Base-by-base conservation (phyloP, 1,140 invertebrate genomes). In the Xylocopa sonorina region DNA sequence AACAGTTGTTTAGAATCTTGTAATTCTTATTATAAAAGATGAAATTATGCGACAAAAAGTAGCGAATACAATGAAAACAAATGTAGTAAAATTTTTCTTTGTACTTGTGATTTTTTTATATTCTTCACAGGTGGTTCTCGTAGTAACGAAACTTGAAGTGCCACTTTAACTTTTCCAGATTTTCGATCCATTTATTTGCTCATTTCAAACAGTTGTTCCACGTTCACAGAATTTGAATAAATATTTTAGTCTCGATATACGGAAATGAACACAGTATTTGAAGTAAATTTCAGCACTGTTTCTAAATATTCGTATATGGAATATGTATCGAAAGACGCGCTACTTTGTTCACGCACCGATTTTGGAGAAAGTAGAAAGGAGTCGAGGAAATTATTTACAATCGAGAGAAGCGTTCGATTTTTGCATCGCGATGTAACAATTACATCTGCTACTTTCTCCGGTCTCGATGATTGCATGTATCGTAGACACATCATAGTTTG, bases 401-500 rank as follows among this genome's bases (percentile, higher is more conserved):
- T 53, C 10, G 9, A 18, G 16, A 50, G n/a, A n/a, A n/a, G n/a
- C n/a, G n/a, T n/a, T n/a, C n/a, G n/a, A n/a, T n/a, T n/a, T n/a
- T n/a, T 3, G 2, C 7, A 24, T 64, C 24, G n/a, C 3, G 4
- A 48, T 50, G 3, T n/a, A 29, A 7, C 63, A n/a, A n/a, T n/a
- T n/a, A n/a, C 38, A 2, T 24, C 5, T 48, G 51, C 43, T 83
- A 68, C 62, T 84, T 83, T 80, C 57, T 83, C 68, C 55, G 76
- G 69, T 74, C 29, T 66, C 27, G 43, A 74, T 69, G 24, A 69
- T 43, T 84, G 82, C 81, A 83, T 84, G 82, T 83, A 51, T 38
- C 43, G 63, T 79, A 78, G 76, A 60, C 55, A 53, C 32, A 14
- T 78, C 43, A 78, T 27, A 29, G 43, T n/a, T 71, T 34, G 48